Evolutionary conservation across 2,888 invertebrate species (phyloP).

Genomic region (Phanerotoma sp.): DNA sequence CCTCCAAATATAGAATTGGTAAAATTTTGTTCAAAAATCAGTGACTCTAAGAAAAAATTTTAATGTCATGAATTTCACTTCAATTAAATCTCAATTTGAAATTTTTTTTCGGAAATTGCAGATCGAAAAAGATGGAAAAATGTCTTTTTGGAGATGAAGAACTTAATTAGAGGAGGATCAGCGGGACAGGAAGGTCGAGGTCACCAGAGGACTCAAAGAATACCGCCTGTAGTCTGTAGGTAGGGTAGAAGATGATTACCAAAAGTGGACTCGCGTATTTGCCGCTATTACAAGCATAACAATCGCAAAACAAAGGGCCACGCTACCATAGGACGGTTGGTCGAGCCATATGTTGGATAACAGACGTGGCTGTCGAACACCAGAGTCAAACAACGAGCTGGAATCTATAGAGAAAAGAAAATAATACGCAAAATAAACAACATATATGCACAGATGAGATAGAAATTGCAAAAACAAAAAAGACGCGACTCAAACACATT

Average conservation of each 20-base stretch:
- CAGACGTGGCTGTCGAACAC: too few species aligned
- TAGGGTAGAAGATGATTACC: conserved; percentile 37
- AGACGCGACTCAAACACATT: too few species aligned
- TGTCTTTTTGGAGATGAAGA: background rate
- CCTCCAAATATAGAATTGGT: too few species aligned
- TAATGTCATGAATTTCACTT: background rate
- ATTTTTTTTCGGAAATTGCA: too few species aligned
- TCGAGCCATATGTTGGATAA: conserved; percentile 55
- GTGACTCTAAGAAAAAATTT: too few species aligned
- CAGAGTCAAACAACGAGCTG: conserved; percentile 25
- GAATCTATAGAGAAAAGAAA: conserved; percentile 3
- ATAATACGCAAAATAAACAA: too few species aligned
- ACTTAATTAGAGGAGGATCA: background rate
- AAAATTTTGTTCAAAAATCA: too few species aligned
- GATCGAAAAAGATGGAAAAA: too few species aligned
- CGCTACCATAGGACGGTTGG: conserved; percentile 27
- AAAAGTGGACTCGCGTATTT: conserved; percentile 50
- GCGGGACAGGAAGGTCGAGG: conserved; percentile 29
- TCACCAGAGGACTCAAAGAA: conserved; percentile 33
- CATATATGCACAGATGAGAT: too few species aligned
- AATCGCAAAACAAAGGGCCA: conserved; percentile 50
- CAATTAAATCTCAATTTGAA: background rate
- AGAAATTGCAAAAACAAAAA: too few species aligned
- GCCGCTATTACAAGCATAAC: conserved; percentile 55
- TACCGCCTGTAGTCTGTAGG: conserved; percentile 29